phyloP scores from a whole-genome alignment of 1,140 invertebrate genomes.

The Rhizoglyphus robini region DNA sequence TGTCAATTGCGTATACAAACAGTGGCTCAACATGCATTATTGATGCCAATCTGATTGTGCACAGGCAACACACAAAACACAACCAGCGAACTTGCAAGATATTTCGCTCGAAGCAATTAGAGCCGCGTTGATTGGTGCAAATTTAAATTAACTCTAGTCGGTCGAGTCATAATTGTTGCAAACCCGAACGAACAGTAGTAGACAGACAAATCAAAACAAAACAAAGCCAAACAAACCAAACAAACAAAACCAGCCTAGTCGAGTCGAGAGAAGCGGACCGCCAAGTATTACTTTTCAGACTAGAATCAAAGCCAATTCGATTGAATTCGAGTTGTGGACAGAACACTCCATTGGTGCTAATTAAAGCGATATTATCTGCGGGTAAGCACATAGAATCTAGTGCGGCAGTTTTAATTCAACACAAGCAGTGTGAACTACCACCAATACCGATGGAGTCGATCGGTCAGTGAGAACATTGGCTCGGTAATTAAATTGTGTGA shows the following conservation, averaged over 20 bases:
- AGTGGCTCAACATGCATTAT: conserved; percentile 2
- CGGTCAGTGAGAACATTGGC: background rate
- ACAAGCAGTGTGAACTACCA: too few species aligned
- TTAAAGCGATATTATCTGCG: conserved; percentile 14
- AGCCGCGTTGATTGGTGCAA: background rate
- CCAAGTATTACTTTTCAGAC: background rate
- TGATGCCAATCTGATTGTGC: background rate
- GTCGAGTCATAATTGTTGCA: background rate
- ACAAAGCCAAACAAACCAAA: background rate
- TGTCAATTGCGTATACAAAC: conserved; percentile 2
- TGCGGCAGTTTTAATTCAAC: background rate
- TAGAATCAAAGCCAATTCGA: too few species aligned
- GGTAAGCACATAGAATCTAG: background rate
- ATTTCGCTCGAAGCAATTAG: background rate
- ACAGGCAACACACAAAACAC: too few species aligned
- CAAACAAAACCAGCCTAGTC: too few species aligned
- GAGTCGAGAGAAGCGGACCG: too few species aligned
- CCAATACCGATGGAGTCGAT: background rate
- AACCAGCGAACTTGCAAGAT: background rate
- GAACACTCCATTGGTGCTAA: conserved; percentile 1
- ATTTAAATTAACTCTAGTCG: background rate
- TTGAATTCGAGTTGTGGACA: too few species aligned
- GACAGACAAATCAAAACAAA: background rate
- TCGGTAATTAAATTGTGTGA: conserved; percentile 12
- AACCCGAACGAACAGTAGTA: background rate